Conservation (phyloP, 2,888 invertebrate species). For the Mycogona germanica region DNA sequence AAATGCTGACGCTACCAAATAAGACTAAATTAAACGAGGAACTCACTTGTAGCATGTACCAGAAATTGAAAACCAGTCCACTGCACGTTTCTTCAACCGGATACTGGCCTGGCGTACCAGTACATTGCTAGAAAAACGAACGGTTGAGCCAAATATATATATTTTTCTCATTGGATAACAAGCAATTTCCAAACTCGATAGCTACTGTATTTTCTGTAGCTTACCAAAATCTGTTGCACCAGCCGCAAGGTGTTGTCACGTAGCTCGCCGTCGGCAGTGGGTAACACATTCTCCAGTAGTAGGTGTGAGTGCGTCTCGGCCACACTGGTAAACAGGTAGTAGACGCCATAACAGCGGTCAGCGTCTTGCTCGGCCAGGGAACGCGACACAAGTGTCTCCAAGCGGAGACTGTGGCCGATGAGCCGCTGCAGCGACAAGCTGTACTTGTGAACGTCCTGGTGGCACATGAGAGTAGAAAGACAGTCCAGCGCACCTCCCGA, state of each 20-base stretch:
- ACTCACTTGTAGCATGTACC: conserved; percentile 76
- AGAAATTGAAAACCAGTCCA: conserved; percentile 73
- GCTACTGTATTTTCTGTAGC: conserved; percentile 12
- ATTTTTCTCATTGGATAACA: background rate
- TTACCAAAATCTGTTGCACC: conserved; percentile 53
- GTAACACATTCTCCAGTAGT: conserved; percentile 42
- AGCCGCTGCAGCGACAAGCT: conserved; percentile 45
- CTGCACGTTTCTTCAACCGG: conserved; percentile 80
- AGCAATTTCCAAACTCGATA: background rate
- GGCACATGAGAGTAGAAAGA: conserved; percentile 44
- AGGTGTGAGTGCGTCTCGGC: conserved; percentile 55
- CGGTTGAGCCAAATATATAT: background rate
- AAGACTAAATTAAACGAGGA: background rate
- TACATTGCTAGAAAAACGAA: conserved; percentile 44
- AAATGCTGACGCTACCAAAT: background rate
- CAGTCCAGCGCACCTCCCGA: conserved; percentile 51
- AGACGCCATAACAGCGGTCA: conserved; percentile 41
- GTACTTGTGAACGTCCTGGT: conserved; percentile 48
- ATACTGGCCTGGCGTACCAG: conserved; percentile 67
- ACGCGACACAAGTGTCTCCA: conserved; percentile 37
- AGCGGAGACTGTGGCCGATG: conserved; percentile 45
- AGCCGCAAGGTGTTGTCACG: conserved; percentile 47
- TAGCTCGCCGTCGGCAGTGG: conserved; percentile 40
- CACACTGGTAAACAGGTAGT: conserved; percentile 40
- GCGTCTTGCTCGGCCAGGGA: conserved; percentile 32